These are phyloP conservation scores for Drosophila malerkotliana DNA, from an alignment of 1,140 invertebrate genomes.

Conservation along the genomic window DNA sequence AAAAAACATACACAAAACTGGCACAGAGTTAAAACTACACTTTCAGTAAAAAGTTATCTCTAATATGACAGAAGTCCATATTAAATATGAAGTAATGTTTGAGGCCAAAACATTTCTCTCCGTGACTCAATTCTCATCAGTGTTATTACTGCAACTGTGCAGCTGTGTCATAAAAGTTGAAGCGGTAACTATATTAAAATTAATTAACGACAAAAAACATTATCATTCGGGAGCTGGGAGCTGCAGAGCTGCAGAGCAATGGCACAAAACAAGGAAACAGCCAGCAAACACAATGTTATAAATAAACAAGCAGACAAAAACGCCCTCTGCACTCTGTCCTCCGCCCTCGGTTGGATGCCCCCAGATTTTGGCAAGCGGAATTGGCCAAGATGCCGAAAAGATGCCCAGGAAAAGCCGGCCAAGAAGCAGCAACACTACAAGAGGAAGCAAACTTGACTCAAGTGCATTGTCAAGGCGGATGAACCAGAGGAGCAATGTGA, in stretches of 20 bases:
- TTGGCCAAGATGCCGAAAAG: conserved; percentile 46
- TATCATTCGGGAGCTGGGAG: conserved; percentile 50
- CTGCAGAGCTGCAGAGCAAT: conserved; percentile 24
- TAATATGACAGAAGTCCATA: too few species aligned
- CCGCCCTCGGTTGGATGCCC: not conserved
- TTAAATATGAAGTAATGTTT: too few species aligned
- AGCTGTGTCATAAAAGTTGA: conserved; percentile 61
- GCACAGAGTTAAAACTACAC: not conserved
- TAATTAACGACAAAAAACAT: conserved; percentile 71
- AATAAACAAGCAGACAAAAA: conserved; percentile 64
- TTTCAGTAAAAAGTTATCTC: too few species aligned
- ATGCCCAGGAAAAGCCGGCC: conserved; percentile 52
- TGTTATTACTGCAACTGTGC: conserved; percentile 22
- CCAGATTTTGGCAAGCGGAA: conserved; percentile 55
- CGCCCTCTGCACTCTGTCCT: not conserved
- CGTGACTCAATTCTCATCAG: conserved; percentile 11
- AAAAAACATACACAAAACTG: not conserved
- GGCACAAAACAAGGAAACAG: conserved; percentile 62
- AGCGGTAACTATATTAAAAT: conserved; percentile 64
- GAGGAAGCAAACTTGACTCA: conserved; percentile 79
- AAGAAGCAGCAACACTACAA: conserved; percentile 23
- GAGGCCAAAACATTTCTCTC: not conserved
- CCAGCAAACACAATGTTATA: conserved; percentile 76
- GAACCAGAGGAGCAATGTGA: conserved; percentile 8
- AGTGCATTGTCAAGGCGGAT: conserved; percentile 75